Base-by-base conservation (phyloP, 1,140 invertebrate genomes). In the Dinoponera quadriceps region DNA sequence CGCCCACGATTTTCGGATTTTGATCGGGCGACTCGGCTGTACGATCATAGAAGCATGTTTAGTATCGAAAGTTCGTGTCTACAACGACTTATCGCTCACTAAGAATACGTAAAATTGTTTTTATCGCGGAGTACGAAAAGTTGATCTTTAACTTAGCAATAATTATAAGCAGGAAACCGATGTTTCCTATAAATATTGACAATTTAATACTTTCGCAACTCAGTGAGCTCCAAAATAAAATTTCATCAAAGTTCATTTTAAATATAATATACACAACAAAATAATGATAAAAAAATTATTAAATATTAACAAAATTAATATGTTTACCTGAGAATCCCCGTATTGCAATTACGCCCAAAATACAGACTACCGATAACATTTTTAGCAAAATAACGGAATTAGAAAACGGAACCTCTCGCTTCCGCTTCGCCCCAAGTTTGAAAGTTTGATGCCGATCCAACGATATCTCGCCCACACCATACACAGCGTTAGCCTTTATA, bases 1-100 rank as follows among this genome's bases (percentile, higher is more conserved):
- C 94, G 11, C 94, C 94, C 3, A 95, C 94, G 60, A 95, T 94
- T 84, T 90, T 90, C 3, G 87, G 27, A 2, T 20, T 22, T 16
- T 74, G 59, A 38, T 63, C 60, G 48, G 49, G 20, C 0, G 48
- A 29, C 14, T 65, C 84, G 4, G 74, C 84, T 80, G 27, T n/a
- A 0, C 3, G 29, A 18, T 63, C 44, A 48, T 18, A 74, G 22
- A 54, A 74, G 3, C 14, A 51, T 11, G 3, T 65, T 75, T 62
- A 3, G 38, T 4, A 13, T 72, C 11, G 49, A 74, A 49, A 29
- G 4, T 2, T 5, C 27, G 3, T 7, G n/a, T n/a, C n/a, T n/a
- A 57, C 13, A 62, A 62, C 59, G 38, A 60, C 0, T 20, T 62
- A n/a, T 20, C 13, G 29, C 48, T 73, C 60, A 27, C 14, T 27